phyloP scores from a whole-genome alignment of 2,888 invertebrate species.

The Ennomos fuscantarius region DNA sequence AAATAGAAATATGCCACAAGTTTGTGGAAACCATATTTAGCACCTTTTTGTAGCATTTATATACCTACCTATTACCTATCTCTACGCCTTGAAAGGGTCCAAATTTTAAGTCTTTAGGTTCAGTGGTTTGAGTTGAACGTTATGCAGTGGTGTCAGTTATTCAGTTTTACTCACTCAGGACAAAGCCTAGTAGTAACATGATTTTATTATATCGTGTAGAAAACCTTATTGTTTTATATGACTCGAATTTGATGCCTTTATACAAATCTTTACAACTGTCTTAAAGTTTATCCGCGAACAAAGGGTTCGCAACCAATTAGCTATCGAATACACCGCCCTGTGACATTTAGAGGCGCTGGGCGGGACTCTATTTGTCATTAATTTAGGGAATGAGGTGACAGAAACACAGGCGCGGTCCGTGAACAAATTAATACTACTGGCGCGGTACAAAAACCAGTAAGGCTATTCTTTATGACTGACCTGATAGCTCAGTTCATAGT shows the following conservation, averaged over 20 bases:
- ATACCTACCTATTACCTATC: too few relatives aligned
- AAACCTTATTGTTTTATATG: background rate
- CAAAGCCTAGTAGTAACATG: too few relatives aligned
- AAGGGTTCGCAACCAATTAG: constrained; percentile 79
- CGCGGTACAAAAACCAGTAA: constrained; percentile 28
- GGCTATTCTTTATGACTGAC: background rate
- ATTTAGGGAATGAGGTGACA: constrained; percentile 81
- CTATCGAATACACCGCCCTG: constrained; percentile 70
- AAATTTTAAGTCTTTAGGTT: too few relatives aligned
- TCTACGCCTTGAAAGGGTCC: too few relatives aligned
- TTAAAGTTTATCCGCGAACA: constrained; percentile 49
- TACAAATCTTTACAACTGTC: constrained; percentile 49
- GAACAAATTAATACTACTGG: constrained; percentile 72
- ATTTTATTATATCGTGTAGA: background rate
- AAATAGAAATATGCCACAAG: too few relatives aligned
- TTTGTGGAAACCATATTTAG: too few relatives aligned
- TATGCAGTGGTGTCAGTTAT: too few relatives aligned
- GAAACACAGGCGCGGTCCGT: constrained; percentile 73
- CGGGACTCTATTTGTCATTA: constrained; percentile 80
- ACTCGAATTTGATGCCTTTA: background rate
- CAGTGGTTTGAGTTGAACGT: too few relatives aligned
- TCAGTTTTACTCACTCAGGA: too few relatives aligned
- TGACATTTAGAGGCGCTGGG: constrained; percentile 71
- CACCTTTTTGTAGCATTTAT: too few relatives aligned
- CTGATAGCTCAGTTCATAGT: too few relatives aligned